Conservation (phyloP, 2,113 vertebrate genomes). For the Hystrix cristata region DNA sequence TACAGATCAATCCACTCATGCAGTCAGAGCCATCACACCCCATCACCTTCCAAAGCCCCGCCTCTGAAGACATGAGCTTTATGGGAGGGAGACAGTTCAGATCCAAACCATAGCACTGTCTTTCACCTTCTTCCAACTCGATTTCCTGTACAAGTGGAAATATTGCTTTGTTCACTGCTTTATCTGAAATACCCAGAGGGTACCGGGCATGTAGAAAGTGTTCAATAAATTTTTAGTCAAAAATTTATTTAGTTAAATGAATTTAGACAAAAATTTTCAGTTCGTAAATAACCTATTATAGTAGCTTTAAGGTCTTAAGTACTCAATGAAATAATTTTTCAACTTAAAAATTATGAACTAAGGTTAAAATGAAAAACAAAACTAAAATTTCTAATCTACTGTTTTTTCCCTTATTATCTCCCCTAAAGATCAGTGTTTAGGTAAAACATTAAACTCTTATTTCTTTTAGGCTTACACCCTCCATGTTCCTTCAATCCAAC, state of each 20-base stretch:
- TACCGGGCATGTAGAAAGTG: background rate
- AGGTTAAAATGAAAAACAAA: slow-evolving; percentile 29
- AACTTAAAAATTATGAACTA: slow-evolving; percentile 30
- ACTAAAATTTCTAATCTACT: background rate
- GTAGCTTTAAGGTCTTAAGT: background rate
- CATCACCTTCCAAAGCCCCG: too few relatives aligned
- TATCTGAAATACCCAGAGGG: background rate
- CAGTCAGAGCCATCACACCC: too few relatives aligned
- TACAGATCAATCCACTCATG: too few relatives aligned
- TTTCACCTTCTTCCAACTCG: background rate
- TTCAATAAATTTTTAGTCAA: background rate
- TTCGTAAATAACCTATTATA: background rate
- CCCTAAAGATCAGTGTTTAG: background rate
- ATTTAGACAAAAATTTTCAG: too few relatives aligned
- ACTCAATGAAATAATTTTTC: slow-evolving; percentile 15
- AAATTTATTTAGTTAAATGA: too few relatives aligned
- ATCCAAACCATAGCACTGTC: background rate
- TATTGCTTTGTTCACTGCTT: background rate
- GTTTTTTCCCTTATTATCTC: background rate
- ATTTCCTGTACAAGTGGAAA: background rate
- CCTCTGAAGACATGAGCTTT: too few relatives aligned
- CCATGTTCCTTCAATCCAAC: background rate
- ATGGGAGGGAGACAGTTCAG: too few relatives aligned
- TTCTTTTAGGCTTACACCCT: background rate
- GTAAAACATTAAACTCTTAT: background rate